These are phyloP conservation scores for Hemibagrus wyckioides DNA, from an alignment of 2,113 vertebrate genomes.

Conservation along the genomic window DNA sequence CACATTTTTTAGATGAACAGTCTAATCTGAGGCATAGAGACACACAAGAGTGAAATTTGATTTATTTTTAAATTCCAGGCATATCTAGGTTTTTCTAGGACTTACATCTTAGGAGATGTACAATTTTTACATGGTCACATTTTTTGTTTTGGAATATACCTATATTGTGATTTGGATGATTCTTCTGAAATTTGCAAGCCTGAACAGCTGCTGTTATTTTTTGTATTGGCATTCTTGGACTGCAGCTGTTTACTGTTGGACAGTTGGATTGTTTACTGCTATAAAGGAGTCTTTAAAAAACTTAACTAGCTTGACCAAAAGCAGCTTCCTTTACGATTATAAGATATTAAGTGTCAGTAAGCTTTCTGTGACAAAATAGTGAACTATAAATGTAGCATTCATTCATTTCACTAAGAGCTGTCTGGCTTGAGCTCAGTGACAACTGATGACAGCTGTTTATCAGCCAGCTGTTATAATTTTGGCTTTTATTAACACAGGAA, in stretches of 20 bases:
- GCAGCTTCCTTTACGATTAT: constrained; percentile 14
- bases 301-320: not conserved
- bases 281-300: constrained; percentile 8
- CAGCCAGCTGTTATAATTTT: not conserved
- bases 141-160: not conserved
- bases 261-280: not conserved
- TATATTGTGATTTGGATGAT: not conserved
- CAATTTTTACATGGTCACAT: not conserved
- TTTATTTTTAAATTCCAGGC: not conserved
- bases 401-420: not conserved
- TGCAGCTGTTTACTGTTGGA: constrained; percentile 7
- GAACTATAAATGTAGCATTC: constrained; percentile 23
- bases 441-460: constrained; percentile 27
- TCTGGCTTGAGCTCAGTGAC: constrained; percentile 17
- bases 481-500: not conserved
- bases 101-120: not conserved
- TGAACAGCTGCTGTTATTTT: constrained; percentile 2
- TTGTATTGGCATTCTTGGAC: constrained; percentile 16
- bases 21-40: not conserved
- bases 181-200: not conserved
- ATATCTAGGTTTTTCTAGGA: not conserved
- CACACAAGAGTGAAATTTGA: not conserved
- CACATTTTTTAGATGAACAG: not conserved
- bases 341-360: not conserved
- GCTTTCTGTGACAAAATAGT: not conserved